Evolutionary conservation across 1,140 invertebrate species (phyloP), one percentile per base, ranked within the genome.

Genomic region (Scylla paramamosain): DNA sequence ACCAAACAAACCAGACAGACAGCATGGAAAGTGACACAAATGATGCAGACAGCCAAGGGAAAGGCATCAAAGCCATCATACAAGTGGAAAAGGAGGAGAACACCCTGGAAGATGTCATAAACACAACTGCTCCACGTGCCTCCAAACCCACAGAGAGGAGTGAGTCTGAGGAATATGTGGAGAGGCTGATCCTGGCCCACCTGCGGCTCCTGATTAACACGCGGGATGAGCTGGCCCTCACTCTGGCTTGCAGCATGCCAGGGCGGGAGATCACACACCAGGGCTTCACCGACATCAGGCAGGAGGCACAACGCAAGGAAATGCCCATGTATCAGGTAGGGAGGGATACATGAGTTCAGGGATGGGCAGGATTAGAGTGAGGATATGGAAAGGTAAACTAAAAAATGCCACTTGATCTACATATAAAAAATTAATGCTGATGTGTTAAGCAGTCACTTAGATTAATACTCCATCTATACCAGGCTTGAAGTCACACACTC

Each of bases 261-360:
- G 95, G 95, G 82, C 91, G 94, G 28, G 95, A 91, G 28, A 90
- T 96, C 46, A 92, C 91, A 7, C 95, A 95, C 3, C 94, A 94
- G 45, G 95, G 94, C 59, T 96, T 96, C 93, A 39, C 91, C 8
- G 94, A 93, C 92, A 96, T 96, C 67, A 88, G 92, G 77, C 29
- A 84, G n/a, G 95, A 96, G 88, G 95, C 95, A 10, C 94, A 93
- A 67, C 93, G 93, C 84, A 96, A 95, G 77, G 95, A 95, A 14
- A 96, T 96, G 95, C 87, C 95, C 28, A 95, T 96, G 94, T 96
- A 93, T 92, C 95, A 96, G 92, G 95, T 67, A 67, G 59, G 59
- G 59, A 67, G 59, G 20, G 3, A 67, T 3, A 4, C 20, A 67
- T 67, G 59, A 25, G n/a, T n/a, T 25, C 4, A 67, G 59, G 59